Conservation (phyloP, 2,888 invertebrate species). For the Zelleria hepariella region DNA sequence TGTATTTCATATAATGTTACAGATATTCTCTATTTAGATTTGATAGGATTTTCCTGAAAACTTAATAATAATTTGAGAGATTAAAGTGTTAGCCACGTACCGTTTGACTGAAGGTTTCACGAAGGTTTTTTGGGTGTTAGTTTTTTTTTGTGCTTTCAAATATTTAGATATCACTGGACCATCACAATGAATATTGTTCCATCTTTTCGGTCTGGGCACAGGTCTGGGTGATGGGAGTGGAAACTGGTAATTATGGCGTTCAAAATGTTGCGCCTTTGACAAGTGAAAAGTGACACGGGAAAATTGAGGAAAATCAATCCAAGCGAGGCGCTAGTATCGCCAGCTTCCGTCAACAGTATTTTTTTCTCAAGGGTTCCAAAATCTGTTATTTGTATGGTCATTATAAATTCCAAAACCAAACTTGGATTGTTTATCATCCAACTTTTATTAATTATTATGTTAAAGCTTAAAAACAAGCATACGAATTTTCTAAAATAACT, state of each 20-base stretch:
- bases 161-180: neutral
- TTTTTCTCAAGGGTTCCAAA: too few relatives aligned
- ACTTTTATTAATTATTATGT: neutral
- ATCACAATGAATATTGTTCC: neutral
- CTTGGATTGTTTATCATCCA: neutral
- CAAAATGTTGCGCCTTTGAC: constrained; percentile 64
- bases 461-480: neutral
- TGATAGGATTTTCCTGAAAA: neutral
- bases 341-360: too few relatives aligned
- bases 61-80: neutral
- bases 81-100: neutral
- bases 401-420: neutral
- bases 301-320: constrained; percentile 41
- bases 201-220: neutral
- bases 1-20: too few relatives aligned
- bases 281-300: constrained; percentile 35
- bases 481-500: too few relatives aligned
- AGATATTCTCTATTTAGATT: neutral
- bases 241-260: constrained; percentile 23
- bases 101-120: neutral
- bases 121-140: neutral
- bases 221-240: neutral
- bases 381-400: neutral
- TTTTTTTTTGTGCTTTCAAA: neutral
- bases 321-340: neutral